These are phyloP conservation scores for Mormyrus hasselquistii DNA, from an alignment of 2,797 vertebrate species.

Conservation along the genomic window DNA sequence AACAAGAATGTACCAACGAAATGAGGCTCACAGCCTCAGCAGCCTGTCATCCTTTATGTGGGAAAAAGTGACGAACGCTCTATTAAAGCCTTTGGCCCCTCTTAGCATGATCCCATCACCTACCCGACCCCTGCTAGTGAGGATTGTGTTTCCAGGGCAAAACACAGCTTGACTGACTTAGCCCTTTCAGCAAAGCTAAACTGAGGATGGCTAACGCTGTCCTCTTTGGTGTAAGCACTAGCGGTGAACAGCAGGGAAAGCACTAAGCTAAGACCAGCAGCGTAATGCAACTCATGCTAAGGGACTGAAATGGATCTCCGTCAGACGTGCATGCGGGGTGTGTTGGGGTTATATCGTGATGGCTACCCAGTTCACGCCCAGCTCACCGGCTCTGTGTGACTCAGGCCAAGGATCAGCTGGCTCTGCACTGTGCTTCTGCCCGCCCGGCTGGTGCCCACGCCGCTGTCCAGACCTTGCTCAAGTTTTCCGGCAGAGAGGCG, in stretches of 20 bases:
- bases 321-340: not conserved
- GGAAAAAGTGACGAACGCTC: not conserved
- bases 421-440: constrained; percentile 50
- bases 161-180: not conserved
- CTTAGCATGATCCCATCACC: not conserved
- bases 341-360: not conserved
- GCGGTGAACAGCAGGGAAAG: not conserved
- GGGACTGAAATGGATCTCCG: not conserved
- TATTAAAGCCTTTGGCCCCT: not conserved
- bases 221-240: not conserved
- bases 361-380: too few relatives aligned
- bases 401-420: constrained; percentile 47
- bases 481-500: constrained; percentile 47
- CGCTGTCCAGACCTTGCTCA: constrained; percentile 45
- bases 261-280: not conserved
- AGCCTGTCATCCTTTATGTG: not conserved
- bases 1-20: not conserved
- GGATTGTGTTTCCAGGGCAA: not conserved
- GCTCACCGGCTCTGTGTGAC: not conserved
- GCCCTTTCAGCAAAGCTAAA: not conserved
- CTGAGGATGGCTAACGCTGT: not conserved
- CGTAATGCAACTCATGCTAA: not conserved
- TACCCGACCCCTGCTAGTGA: not conserved
- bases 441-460: constrained; percentile 35
- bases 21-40: not conserved